Evolutionary conservation across 2,113 vertebrate species (phyloP).

Genomic region (Spea bombifrons): DNA sequence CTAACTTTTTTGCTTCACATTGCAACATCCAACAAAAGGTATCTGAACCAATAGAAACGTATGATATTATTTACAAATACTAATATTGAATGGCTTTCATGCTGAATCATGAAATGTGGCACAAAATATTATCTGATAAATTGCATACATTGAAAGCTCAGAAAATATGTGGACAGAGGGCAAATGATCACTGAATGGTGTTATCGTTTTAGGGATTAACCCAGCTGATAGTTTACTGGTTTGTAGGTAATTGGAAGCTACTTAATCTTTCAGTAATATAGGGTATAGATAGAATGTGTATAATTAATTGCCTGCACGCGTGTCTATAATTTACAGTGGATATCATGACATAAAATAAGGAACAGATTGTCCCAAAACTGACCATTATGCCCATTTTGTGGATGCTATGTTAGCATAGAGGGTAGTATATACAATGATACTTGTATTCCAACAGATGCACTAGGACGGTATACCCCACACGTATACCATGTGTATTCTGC

Average conservation of each 20-base stretch:
- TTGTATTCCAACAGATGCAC: neutral
- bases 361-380: too few relatives aligned
- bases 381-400: too few relatives aligned
- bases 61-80: too few relatives aligned
- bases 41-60: too few relatives aligned
- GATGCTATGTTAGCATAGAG: too few relatives aligned
- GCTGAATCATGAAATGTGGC: too few relatives aligned
- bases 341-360: neutral
- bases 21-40: too few relatives aligned
- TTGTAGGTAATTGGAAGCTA: constrained; percentile 23
- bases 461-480: neutral
- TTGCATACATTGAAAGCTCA: too few relatives aligned
- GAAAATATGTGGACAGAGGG: too few relatives aligned
- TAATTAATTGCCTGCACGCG: constrained; percentile 4
- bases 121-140: too few relatives aligned
- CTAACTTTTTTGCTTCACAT: too few relatives aligned
- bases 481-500: neutral
- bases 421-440: neutral
- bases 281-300: constrained; percentile 3
- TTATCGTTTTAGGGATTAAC: constrained; percentile 16
- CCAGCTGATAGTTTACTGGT: constrained; percentile 6
- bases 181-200: neutral
- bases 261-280: neutral
- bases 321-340: neutral
- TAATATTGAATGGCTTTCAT: too few relatives aligned